A percentile compares a stretch with the other conserved stretches of the same genome.
These are phyloP conservation scores for Thymelicus lineola DNA, from an alignment of 2,888 invertebrate genomes.

Conservation along the genomic window DNA sequence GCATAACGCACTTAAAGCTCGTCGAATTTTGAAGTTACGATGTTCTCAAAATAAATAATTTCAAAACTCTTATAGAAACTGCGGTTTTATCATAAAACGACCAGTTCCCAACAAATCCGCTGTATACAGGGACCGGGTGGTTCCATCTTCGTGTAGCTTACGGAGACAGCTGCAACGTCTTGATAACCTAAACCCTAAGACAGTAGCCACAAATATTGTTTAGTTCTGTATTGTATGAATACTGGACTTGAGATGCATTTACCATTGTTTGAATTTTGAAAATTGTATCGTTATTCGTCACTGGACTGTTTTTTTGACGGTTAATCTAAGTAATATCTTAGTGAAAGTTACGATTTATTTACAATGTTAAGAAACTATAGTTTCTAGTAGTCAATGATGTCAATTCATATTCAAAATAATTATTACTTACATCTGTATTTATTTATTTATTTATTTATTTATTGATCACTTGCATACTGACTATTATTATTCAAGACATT, in stretches of 20 bases:
- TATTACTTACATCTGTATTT: too few relatives aligned
- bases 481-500: too few relatives aligned
- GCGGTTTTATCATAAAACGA: background rate
- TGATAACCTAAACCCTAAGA: slow-evolving; percentile 43
- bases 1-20: too few relatives aligned
- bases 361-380: too few relatives aligned
- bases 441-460: too few relatives aligned
- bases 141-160: slow-evolving; percentile 7
- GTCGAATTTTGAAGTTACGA: too few relatives aligned
- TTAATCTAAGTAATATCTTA: background rate
- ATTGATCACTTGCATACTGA: too few relatives aligned
- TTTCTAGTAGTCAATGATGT: too few relatives aligned
- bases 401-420: too few relatives aligned
- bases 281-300: background rate
- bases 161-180: slow-evolving; percentile 42
- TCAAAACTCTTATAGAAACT: background rate
- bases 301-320: too few relatives aligned
- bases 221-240: slow-evolving; percentile 33
- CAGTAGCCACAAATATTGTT: background rate
- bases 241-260: background rate
- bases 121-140: background rate
- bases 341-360: too few relatives aligned
- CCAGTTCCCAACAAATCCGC: background rate
- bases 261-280: background rate
- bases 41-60: background rate